A percentile compares a stretch with the other conserved stretches of the same genome.
These are phyloP conservation scores for Neodiprion pinetum DNA, from an alignment of 1,140 invertebrate species.

Conservation along the genomic window DNA sequence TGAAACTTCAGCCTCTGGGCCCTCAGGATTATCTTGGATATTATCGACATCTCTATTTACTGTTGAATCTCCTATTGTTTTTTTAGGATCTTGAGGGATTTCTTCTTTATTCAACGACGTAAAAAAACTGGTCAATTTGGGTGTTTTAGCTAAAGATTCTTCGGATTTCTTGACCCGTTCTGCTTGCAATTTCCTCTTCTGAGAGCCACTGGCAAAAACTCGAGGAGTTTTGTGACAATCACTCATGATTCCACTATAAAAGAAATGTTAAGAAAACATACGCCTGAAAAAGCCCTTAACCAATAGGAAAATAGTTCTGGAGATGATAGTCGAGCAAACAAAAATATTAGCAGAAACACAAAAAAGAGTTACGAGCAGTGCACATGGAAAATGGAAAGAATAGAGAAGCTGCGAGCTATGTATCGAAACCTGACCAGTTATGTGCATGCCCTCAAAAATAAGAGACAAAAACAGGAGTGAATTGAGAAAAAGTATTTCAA, in stretches of 20 bases:
- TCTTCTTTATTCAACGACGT: background rate
- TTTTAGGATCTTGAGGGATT: slow-evolving; percentile 6
- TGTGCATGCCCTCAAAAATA: background rate
- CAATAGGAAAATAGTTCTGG: background rate
- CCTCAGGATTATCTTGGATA: slow-evolving; percentile 9
- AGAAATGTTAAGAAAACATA: slow-evolving; percentile 14
- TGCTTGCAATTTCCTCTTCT: slow-evolving; percentile 18
- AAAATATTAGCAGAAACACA: background rate
- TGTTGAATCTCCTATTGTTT: slow-evolving; percentile 10
- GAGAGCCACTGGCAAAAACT: slow-evolving; percentile 12
- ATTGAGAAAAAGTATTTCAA: background rate
- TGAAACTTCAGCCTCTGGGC: no score
- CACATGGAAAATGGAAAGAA: slow-evolving; percentile 15
- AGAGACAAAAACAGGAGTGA: slow-evolving; percentile 11
- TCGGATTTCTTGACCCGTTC: slow-evolving; percentile 17
- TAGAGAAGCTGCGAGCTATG: background rate
- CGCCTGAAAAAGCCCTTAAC: slow-evolving; percentile 10
- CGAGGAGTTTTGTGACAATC: slow-evolving; percentile 19
- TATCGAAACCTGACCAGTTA: background rate
- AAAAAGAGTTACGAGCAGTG: slow-evolving; percentile 6
- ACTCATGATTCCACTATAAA: slow-evolving; percentile 9
- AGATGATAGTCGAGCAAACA: background rate
- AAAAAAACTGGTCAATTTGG: slow-evolving; percentile 17
- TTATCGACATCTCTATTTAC: background rate
- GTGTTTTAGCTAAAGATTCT: slow-evolving; percentile 18